A percentile compares a stretch with the other conserved stretches of the same genome.
phyloP scores from a whole-genome alignment of 92 coral and sea anemone genomes.

The Paragorgia papillata region DNA sequence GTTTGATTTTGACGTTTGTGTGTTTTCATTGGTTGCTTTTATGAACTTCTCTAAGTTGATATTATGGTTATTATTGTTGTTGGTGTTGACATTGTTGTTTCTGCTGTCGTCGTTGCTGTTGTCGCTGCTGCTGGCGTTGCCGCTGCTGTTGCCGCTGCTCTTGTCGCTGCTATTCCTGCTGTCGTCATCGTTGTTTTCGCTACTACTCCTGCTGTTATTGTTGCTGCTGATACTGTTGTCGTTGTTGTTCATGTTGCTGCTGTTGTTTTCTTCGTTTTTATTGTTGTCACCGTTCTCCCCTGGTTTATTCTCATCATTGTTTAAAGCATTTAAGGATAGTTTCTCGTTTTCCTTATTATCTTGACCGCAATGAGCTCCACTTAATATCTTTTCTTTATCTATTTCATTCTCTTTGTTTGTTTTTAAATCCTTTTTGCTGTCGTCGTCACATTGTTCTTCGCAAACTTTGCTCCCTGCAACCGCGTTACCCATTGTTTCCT shows the following conservation, averaged over 20 bases:
- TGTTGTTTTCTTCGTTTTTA: background rate
- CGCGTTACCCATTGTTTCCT: background rate
- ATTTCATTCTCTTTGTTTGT: too few relatives aligned
- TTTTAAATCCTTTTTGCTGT: too few relatives aligned
- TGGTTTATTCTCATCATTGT: background rate
- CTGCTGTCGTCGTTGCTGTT: background rate
- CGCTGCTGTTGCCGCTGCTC: background rate
- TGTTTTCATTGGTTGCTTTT: background rate
- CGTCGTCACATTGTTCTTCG: background rate
- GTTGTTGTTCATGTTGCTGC: background rate
- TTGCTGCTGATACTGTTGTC: background rate
- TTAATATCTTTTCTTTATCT: too few relatives aligned
- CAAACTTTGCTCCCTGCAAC: background rate
- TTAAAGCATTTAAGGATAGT: too few relatives aligned
- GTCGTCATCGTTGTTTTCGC: background rate
- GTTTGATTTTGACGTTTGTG: background rate
- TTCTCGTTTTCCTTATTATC: too few relatives aligned
- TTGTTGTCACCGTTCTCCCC: background rate
- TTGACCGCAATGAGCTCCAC: too few relatives aligned
- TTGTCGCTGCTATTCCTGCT: slow-evolving; percentile 2
- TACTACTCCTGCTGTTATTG: background rate
- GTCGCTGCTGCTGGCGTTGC: background rate
- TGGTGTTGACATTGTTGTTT: background rate
- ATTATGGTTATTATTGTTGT: background rate
- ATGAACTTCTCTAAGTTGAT: background rate